Base-by-base conservation (phyloP, 2,888 invertebrate genomes). In the Heliconius cydno region DNA sequence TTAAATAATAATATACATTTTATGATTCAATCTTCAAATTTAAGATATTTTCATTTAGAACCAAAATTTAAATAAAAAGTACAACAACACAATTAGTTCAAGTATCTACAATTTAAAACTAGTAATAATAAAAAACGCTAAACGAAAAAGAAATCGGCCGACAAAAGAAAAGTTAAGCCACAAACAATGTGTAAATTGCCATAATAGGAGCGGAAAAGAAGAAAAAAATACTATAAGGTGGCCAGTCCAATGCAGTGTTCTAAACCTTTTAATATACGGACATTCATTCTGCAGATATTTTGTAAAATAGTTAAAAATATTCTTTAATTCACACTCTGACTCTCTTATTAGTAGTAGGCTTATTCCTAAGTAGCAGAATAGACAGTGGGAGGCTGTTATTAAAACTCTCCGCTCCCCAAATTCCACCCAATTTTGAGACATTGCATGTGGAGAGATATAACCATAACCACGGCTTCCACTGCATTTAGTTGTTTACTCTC, bases 251-350 rank as follows among this genome's bases (percentile, higher is more conserved):
- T 91, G 92, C 92, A 89, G 91, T 86, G 87, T 85, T 86, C 92
- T 93, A 93, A 93, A 92, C 90, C 91, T 89, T 90, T 90, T 90
- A 90, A 92, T 87, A 89, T 92, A 94, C 91, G 90, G 88, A 85
- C 84, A 87, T 87, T 88, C 90, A 88, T 84, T 84, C 83, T 85
- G 84, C 81, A 85, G 90, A 90, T 91, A 89, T 90, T 88, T 70
- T 19, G 22, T 10, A 25, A 63, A 63, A 5, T 63, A 63, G 25
- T 4, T 52, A 52, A 3, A 52, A 22, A 7, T 22, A 52, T 41
- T 9, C 12, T 41, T 41, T 41, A 41, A 41, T 41, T 41, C 12
- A 41, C 12, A 41, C 10, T 41, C 38, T 41, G 19, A 7, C 52
- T 52, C 19, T 2, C 19, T 52, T 19, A 46, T 41, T 34, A 46